These are phyloP conservation scores for Temnothorax nylanderi DNA, from an alignment of 1,140 invertebrate genomes.

Conservation along the genomic window DNA sequence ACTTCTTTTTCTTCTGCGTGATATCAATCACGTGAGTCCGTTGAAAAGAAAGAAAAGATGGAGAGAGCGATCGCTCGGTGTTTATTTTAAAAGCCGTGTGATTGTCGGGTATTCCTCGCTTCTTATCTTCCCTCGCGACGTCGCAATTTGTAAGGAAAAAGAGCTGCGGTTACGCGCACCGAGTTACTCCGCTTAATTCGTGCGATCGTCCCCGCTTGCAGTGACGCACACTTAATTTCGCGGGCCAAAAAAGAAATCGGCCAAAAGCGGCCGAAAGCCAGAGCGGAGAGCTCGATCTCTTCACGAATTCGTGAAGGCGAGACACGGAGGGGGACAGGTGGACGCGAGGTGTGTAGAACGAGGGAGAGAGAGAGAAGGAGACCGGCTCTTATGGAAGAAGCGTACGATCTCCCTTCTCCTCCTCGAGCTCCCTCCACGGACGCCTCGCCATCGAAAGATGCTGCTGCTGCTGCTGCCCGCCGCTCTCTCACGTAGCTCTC, in stretches of 20 bases:
- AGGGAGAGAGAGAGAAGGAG: neutral
- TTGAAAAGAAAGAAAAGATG: neutral
- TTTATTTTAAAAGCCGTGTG: neutral
- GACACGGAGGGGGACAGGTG: neutral
- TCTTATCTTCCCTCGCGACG: neutral
- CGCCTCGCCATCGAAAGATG: constrained; percentile 50
- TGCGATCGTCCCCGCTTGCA: neutral
- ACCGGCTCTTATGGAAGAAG: constrained; percentile 21
- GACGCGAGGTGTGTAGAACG: neutral
- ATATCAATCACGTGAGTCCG: neutral
- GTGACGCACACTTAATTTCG: constrained; percentile 16
- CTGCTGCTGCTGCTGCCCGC: constrained; percentile 57
- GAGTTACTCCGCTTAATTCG: constrained; percentile 20
- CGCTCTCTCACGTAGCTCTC: constrained; percentile 75
- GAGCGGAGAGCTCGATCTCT: constrained; percentile 19
- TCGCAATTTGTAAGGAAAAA: constrained; percentile 22
- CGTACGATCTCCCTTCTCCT: constrained; percentile 32
- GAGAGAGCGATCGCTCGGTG: neutral
- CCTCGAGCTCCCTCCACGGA: constrained; percentile 27
- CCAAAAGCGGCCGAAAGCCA: constrained; percentile 40
- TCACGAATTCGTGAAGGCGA: constrained; percentile 31
- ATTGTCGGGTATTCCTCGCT: constrained; percentile 11
- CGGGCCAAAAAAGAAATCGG: constrained; percentile 28
- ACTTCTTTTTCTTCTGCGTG: too few relatives aligned
- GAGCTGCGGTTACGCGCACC: constrained; percentile 3